Conservation (phyloP, 2,113 vertebrate genomes). For the Pachypanchax playfairii region DNA sequence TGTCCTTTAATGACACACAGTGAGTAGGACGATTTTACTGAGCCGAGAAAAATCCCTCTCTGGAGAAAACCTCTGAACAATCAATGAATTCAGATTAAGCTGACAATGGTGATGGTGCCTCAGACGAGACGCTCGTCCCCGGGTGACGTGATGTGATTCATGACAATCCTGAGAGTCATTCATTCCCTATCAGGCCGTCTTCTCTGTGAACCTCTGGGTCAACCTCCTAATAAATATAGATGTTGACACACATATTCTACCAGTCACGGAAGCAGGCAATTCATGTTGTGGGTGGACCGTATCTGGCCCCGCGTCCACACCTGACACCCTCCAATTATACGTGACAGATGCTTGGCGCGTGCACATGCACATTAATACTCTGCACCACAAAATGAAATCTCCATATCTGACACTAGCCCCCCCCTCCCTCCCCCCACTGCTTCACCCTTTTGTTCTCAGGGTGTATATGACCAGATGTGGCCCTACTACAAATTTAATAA, state of each 20-base stretch:
- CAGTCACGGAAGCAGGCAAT: slow-evolving; percentile 62
- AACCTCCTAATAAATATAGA: slow-evolving; percentile 71
- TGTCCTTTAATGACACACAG: neutral
- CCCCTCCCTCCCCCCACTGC: neutral
- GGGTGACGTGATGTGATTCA: slow-evolving; percentile 48
- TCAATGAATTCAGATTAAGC: slow-evolving; percentile 66
- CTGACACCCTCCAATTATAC: slow-evolving; percentile 80
- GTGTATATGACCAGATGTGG: slow-evolving; percentile 78
- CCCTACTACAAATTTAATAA: slow-evolving; percentile 81
- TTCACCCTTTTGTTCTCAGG: slow-evolving; percentile 71
- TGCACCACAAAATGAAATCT: slow-evolving; percentile 61
- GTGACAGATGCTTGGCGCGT: slow-evolving; percentile 76
- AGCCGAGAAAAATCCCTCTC: slow-evolving; percentile 18
- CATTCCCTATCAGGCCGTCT: slow-evolving; percentile 44
- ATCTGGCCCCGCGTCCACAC: slow-evolving; percentile 72
- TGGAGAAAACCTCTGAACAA: slow-evolving; percentile 43
- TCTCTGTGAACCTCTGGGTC: slow-evolving; percentile 62
- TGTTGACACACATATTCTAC: slow-evolving; percentile 65
- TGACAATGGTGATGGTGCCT: slow-evolving; percentile 11
- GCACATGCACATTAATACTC: slow-evolving; percentile 74
- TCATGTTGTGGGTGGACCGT: slow-evolving; percentile 75
- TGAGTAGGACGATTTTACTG: slow-evolving; percentile 1
- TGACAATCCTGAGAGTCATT: slow-evolving; percentile 52
- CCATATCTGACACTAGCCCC: slow-evolving; percentile 62
- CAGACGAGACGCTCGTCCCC: slow-evolving; percentile 37